phyloP scores from a whole-genome alignment of 2,113 vertebrate species.

The Datnioides undecimradiatus region DNA sequence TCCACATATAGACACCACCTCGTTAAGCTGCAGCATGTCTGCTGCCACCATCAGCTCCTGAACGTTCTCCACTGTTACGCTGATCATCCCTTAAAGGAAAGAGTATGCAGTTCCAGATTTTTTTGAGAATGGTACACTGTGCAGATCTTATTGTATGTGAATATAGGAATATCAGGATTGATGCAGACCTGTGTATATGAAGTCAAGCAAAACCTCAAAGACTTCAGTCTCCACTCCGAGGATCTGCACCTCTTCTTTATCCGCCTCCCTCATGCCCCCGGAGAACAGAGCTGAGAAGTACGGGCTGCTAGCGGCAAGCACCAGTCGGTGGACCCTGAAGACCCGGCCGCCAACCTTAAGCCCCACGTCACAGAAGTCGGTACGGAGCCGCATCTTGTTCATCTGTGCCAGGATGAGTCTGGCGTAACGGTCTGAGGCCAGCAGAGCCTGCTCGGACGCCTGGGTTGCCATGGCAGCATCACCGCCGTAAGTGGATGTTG shows the following conservation, averaged over 20 bases:
- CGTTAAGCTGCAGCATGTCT: constrained; percentile 95
- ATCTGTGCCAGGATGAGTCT: constrained; percentile 92
- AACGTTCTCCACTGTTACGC: constrained; percentile 91
- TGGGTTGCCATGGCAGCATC: constrained; percentile 63
- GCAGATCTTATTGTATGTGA: background rate
- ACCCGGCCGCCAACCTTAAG: constrained; percentile 88
- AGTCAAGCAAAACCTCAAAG: constrained; percentile 92
- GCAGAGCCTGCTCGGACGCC: constrained; percentile 69
- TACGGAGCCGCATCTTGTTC: constrained; percentile 90
- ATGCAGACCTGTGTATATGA: constrained; percentile 92
- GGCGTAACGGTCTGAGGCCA: constrained; percentile 90
- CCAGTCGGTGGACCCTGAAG: constrained; percentile 91
- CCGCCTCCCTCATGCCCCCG: constrained; percentile 93
- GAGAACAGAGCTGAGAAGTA: constrained; percentile 95
- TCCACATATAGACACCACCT: constrained; percentile 94
- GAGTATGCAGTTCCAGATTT: background rate
- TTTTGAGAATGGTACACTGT: background rate
- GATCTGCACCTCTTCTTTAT: constrained; percentile 91
- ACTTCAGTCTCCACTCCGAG: constrained; percentile 90
- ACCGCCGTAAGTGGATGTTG: constrained; percentile 35
- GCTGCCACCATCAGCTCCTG: constrained; percentile 96
- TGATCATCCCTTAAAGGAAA: constrained; percentile 84
- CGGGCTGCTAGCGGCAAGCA: constrained; percentile 95
- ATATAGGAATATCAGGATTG: background rate
- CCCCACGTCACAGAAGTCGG: constrained; percentile 93